A percentile compares a stretch with the other conserved stretches of the same genome.
phyloP scores from a whole-genome alignment of 1,140 invertebrate genomes.

The Idris sp. region DNA sequence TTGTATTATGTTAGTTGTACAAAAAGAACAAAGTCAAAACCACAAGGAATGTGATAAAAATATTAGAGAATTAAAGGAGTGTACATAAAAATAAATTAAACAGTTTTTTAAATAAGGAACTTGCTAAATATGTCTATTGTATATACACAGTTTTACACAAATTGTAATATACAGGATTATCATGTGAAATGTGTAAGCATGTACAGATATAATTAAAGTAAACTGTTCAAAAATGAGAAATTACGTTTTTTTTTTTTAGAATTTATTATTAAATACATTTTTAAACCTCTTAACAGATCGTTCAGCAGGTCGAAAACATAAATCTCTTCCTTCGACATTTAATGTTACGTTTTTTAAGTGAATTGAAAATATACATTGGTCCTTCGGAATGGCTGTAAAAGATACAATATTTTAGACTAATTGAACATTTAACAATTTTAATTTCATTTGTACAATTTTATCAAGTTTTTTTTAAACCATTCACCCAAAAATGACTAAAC shows the following conservation, averaged over 20 bases:
- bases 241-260: too few relatives aligned
- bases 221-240: conserved; percentile 16
- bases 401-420: conserved; percentile 52
- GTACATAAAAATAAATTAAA: too few relatives aligned
- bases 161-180: conserved; percentile 6
- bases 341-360: conserved; percentile 80
- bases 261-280: too few relatives aligned
- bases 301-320: conserved; percentile 82
- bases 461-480: neutral
- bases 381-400: conserved; percentile 84
- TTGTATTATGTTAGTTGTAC: too few relatives aligned
- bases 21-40: too few relatives aligned
- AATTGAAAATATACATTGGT: conserved; percentile 82
- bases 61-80: too few relatives aligned
- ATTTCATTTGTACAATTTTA: neutral
- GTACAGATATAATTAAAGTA: too few relatives aligned
- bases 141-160: conserved; percentile 3
- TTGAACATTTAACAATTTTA: too few relatives aligned
- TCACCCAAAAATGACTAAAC: too few relatives aligned
- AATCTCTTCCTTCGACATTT: conserved; percentile 84
- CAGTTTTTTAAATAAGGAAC: too few relatives aligned
- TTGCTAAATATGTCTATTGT: conserved; percentile 18
- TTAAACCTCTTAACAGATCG: conserved; percentile 86
- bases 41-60: too few relatives aligned
- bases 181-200: conserved; percentile 13